Evolutionary conservation across 2,797 vertebrate species (phyloP), one percentile per base, ranked within the genome.

Genomic region (Passerculus sandwichensis): DNA sequence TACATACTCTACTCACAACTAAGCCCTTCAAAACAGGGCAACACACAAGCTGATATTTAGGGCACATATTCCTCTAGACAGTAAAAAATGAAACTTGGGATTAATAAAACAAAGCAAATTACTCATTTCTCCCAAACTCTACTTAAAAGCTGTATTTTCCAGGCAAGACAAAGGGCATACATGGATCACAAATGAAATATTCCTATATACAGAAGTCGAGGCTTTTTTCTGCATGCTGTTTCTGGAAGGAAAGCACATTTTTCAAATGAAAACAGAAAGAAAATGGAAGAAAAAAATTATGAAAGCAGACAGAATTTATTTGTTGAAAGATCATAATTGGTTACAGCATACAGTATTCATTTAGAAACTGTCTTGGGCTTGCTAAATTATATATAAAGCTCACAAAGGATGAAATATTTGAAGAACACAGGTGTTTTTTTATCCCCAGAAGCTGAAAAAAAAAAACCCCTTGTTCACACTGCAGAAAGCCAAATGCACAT

Each of bases 331-430:
- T 62, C 17, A 9, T 94, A 71, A 86, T 47, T 91, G 73, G 70
- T 71, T 42, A 54, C 50, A 62, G 40, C 5, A 85, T 13, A 50
- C 25, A 89, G 23, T 36, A 69, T 77, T 89, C 62, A 86, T 91
- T 78, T 88, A 90, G 50, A 88, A 93, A 83, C 44, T 88, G 50
- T 62, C 62, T 62, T 51, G 16, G 47, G 44, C 73, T 66, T 76
- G 13, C n/a, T 88, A 61, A 81, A 75, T 93, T 84, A 91, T 69
- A 84, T 30, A 80, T 72, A 90, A 94, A 29, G 25, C 27, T 81
- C 77, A 81, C 19, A 90, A 78, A 22, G n/a, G 36, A 90, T 75
- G 47, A 96, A 83, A 84, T 84, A 88, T 48, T 21, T 91, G 70
- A 69, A 83, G 81, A 88, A 60, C 13, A 73, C 23, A 59, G 50